Evolutionary conservation across 2,888 invertebrate genomes (phyloP), one percentile per base, ranked within the genome.

Genomic region (Lithophane ornitopus): DNA sequence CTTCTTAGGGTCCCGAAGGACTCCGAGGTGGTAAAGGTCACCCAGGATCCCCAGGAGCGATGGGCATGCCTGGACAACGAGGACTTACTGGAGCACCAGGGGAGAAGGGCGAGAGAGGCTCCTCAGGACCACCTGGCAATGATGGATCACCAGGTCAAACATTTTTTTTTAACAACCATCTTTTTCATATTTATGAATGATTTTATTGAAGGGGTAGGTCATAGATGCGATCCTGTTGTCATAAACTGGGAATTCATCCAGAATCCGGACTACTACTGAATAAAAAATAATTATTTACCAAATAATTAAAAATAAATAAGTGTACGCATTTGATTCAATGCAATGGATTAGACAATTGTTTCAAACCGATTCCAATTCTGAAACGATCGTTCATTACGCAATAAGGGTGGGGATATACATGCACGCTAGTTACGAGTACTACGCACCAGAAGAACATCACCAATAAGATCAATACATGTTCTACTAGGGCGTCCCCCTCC

Each of bases 71-170:
- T 41, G 98, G 98, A 26, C 91, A 97, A 41, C 94, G 98, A 89
- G 98, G 98, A 2, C 92, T 95, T 72, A 95, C 97, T 14, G 98
- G 98, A 2, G 91, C 96, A 41, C 90, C 97, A 34, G 98, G 98
- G 69, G 97, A 97, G 85, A 98, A 98, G 93, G 98, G 98, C 74
- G 98, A 98, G 90, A 96, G 98, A 85, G 98, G 98, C 28, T 94
- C 97, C 14, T 86, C 94, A 26, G 98, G 98, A 26, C 97, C 97
- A 0, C 87, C 97, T 49, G 98, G 98, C 12, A 98, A 98, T 22
- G 98, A 98, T 94, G 98, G 98, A 74, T 97, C 98, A 41, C 94
- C 97, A 88, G 98, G 98, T 95, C 89, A 70, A 39, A 22, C 0
- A 0, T 41, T 39, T 52, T 58, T 34, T 52, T 26, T 34, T n/a